Evolutionary conservation across 1,140 invertebrate species (phyloP).

Genomic region (Cardiocondyla obscurior): DNA sequence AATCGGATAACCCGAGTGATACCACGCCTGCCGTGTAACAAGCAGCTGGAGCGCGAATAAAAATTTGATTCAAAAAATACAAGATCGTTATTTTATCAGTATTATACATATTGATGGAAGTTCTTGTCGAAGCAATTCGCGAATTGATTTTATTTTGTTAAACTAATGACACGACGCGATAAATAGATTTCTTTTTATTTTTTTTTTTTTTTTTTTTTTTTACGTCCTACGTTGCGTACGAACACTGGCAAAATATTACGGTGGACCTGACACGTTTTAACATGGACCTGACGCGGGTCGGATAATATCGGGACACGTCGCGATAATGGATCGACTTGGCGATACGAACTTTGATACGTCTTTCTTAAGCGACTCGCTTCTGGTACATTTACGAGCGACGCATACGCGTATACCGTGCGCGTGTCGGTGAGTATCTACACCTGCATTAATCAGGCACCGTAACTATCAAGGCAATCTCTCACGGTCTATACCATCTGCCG

Average conservation of each 20-base stretch:
- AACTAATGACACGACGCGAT: neutral
- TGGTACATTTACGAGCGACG: conserved; percentile 26
- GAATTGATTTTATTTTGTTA: neutral
- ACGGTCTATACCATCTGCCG: conserved; percentile 62
- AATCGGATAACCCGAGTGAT: neutral
- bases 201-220: too few relatives aligned
- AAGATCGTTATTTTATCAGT: neutral
- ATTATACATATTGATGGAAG: neutral
- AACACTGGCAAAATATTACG: conserved; percentile 7
- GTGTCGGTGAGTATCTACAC: conserved; percentile 58
- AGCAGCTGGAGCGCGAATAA: neutral
- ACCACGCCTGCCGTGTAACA: neutral
- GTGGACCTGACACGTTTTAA: neutral
- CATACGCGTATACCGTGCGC: neutral
- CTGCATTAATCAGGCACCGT: conserved; percentile 76
- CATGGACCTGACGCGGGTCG: neutral
- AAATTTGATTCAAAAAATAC: neutral
- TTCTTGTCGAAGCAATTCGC: neutral
- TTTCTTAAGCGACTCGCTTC: conserved; percentile 42
- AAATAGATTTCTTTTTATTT: conserved; percentile 1
- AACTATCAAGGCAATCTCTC: conserved; percentile 74
- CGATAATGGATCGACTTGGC: conserved; percentile 42
- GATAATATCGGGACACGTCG: conserved; percentile 32
- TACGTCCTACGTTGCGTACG: neutral
- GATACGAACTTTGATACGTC: conserved; percentile 49